Base-by-base conservation (phyloP, 2,113 vertebrate species). In the Prietella phreatophila region DNA sequence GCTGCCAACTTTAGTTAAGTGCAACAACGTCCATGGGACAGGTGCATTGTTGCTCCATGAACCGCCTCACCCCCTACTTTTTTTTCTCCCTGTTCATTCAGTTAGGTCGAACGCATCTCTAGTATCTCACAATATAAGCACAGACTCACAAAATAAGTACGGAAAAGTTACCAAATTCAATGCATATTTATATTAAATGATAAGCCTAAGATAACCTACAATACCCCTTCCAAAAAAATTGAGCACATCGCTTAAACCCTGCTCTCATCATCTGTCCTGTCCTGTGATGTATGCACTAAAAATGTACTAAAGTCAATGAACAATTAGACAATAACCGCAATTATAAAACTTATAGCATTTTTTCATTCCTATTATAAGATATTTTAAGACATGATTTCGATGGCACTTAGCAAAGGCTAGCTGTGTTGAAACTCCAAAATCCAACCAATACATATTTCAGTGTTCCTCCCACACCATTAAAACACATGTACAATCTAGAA, bases 1-100 rank as follows among this genome's bases (percentile, higher is more conserved):
- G 89, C 93, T 95, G 95, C 92, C 94, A 94, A 93, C 92, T 93
- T 90, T 89, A 89, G 91, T 95, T 96, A 95, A 91, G 75, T 65
- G 14, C 89, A 63, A 67, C 88, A 88, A 75, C 25, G 27, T 79
- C 88, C 83, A 90, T 20, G 73, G 90, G 92, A 94, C 95, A 94
- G 94, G 93, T 95, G 92, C 88, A 92, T 93, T 94, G 91, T 94
- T 93, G 93, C 93, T 86, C 92, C 86, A 85, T 56, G 69, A 33
- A 27, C 50, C 56, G 67, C 76, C 8, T 19, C 53, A 69, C 19
- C 71, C 63, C 80, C 30, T 83, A 63, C 7, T 65, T 58, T 47
- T 65, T 82, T 69, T 82, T 42, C 50, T 19, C 60, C 30, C 30
- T 39, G 47, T 30, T 75, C 85, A 42, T 27, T 65, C 78, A 56